Base-by-base conservation (phyloP, 2,113 vertebrate species). In the Pheucticus melanocephalus region DNA sequence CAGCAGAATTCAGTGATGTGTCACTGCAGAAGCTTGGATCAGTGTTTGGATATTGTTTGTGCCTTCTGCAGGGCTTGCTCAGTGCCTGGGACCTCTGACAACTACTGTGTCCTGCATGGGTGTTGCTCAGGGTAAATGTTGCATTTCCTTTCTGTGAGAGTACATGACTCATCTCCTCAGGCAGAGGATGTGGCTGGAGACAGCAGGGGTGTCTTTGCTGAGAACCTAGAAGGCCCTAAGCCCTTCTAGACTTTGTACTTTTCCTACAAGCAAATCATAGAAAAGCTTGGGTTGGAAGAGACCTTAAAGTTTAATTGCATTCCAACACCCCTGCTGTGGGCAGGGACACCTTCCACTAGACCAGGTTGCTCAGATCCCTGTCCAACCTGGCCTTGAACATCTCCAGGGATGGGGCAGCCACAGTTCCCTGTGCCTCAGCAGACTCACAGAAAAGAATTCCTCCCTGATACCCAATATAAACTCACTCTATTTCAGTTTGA, bases 31-130 rank as follows among this genome's bases (percentile, higher is more conserved):
- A 59, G 30, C 59, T 70, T 57, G 69, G 59, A 37, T 53, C 53
- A 23, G 25, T 1, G 3, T 31, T 73, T 84, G 54, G 37, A n/a
- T 37, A 1, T 13, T 33, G 45, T 24, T 65, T 68, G 23, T 92
- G 31, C 53, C 53, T 83, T 77, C 1, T 7, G 39, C 21, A 37
- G 42, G 48, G 66, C 54, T 84, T 84, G 50, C 59, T 57, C 47
- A 15, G 18, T 44, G 40, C 12, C 33, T 27, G n/a, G 18, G 33
- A 50, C 35, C 7, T 79, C 35, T 63, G 66, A 42, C 23, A 75
- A 20, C 9, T 10, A 25, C 31, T 20, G 6, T 0, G 1, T 31
- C 39, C 33, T 63, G 27, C 31, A 5, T 2, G 8, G 8, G 44
- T 80, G 88, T 88, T 69, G 48, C n/a, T 96, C 24, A 39, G 48